Percentiles rank a stretch among this genome's conserved stretches.
Evolutionary conservation across 1,140 invertebrate genomes (phyloP).

Genomic region (Trichonephila clavata): DNA sequence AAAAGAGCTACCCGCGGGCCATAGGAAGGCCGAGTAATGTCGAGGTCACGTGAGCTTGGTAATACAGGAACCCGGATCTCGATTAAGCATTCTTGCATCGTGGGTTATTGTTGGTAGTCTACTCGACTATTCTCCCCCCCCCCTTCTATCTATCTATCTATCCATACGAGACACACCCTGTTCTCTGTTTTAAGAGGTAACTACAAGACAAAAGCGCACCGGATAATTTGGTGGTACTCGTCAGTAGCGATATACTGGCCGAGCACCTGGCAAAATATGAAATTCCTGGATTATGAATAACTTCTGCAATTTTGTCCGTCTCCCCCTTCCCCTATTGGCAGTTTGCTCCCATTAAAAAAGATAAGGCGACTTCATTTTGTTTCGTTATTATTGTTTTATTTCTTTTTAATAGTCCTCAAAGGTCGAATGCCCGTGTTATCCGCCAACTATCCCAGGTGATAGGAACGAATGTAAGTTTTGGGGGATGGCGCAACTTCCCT

Average conservation of each 20-base stretch:
- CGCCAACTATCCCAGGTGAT: constrained; percentile 23
- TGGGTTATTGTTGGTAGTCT: constrained; percentile 73
- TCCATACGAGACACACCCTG: constrained; percentile 61
- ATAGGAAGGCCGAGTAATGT: constrained; percentile 65
- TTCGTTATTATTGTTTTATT: constrained; percentile 38
- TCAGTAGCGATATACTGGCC: constrained; percentile 50
- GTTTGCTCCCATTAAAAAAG: constrained; percentile 71
- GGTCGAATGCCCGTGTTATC: constrained; percentile 41
- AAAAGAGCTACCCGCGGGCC: constrained; percentile 56
- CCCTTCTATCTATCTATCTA: constrained; percentile 68
- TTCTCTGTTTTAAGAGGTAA: constrained; percentile 73
- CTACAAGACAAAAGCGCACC: constrained; percentile 72
- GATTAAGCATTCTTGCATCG: constrained; percentile 73
- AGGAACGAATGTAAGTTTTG: not conserved
- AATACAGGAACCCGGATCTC: constrained; percentile 75
- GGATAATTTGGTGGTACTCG: constrained; percentile 68
- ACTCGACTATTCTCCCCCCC: constrained; percentile 11
- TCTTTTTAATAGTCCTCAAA: constrained; percentile 69
- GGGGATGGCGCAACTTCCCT: constrained; percentile 24
- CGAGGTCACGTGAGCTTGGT: constrained; percentile 70
- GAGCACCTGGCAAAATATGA: constrained; percentile 71
- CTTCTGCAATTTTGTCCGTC: constrained; percentile 57
- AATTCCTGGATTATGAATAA: constrained; percentile 74
- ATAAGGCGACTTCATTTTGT: constrained; percentile 56
- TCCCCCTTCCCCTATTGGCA: constrained; percentile 56